Evolutionary conservation across 2,113 vertebrate genomes (phyloP).

Genomic region (Galeopterus variegatus): DNA sequence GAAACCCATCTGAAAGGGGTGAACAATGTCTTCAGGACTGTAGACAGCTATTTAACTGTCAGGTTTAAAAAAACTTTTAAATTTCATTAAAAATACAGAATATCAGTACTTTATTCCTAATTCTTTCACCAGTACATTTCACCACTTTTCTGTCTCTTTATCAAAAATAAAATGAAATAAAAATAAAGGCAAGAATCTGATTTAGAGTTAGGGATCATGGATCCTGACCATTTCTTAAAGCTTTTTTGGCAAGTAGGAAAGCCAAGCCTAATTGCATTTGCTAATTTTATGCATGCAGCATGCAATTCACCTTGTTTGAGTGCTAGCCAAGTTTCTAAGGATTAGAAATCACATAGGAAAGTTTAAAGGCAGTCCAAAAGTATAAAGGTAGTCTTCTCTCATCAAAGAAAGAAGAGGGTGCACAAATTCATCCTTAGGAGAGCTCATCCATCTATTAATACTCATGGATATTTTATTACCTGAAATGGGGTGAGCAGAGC

Average conservation of each 20-base stretch:
- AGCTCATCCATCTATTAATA: neutral
- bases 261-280: neutral
- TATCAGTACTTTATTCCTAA: neutral
- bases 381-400: neutral
- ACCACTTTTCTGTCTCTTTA: neutral
- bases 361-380: neutral
- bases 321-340: neutral
- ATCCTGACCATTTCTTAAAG: neutral
- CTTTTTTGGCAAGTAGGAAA: neutral
- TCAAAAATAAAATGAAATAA: neutral
- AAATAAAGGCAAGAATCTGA: neutral
- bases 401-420: neutral
- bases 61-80: neutral
- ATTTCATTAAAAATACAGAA: neutral
- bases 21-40: neutral
- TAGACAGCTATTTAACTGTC: neutral
- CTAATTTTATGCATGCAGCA: neutral
- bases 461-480: neutral
- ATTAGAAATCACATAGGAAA: neutral
- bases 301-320: neutral
- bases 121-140: neutral
- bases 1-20: neutral
- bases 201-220: neutral
- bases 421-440: neutral
- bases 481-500: neutral